Base-by-base conservation (phyloP, 2,113 vertebrate species). In the Lepus timidus region DNA sequence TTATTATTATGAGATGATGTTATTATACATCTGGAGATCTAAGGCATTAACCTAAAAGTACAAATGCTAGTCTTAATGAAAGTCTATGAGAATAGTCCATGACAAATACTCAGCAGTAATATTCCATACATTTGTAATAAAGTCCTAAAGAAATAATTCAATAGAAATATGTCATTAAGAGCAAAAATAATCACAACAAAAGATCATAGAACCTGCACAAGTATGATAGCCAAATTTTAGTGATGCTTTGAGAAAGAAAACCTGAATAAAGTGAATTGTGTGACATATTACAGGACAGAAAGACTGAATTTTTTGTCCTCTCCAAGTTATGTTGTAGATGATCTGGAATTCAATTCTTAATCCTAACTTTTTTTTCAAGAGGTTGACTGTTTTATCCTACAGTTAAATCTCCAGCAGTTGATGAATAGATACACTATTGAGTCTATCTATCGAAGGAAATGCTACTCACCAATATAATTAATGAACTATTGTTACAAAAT, bases 271-370 rank as follows among this genome's bases (percentile, higher is more conserved):
- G 86, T 4, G 3, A 79, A 82, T 95, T 85, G 0, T 33, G 13
- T 90, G 70, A 36, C 16, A 61, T 89, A 93, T 67, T 92, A 75
- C 16, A 51, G 78, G 74, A 88, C 52, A 7, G 64, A 74, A 91
- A 93, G 19, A 58, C 27, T 76, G 23, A 92, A 67, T 92, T 91
- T 88, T 85, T 62, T 74, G 25, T 75, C 52, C 23, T 95, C n/a
- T 87, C 70, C 10, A 94, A 89, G 16, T 94, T 96, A 90, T 62
- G 2, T 86, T 96, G 93, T 84, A 80, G 23, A 55, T 49, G 7
- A 39, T 11, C 29, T 80, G 36, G 55, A 96, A 91, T 65, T 96
- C 64, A 85, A 75, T 86, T 62, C 33, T 93, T 91, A 90, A 94
- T 64, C 36, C 3, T 36, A 36, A 36, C 36, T 3, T 36, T 36